phyloP scores from a whole-genome alignment of 2,888 invertebrate species.

The Eilema sororculum region DNA sequence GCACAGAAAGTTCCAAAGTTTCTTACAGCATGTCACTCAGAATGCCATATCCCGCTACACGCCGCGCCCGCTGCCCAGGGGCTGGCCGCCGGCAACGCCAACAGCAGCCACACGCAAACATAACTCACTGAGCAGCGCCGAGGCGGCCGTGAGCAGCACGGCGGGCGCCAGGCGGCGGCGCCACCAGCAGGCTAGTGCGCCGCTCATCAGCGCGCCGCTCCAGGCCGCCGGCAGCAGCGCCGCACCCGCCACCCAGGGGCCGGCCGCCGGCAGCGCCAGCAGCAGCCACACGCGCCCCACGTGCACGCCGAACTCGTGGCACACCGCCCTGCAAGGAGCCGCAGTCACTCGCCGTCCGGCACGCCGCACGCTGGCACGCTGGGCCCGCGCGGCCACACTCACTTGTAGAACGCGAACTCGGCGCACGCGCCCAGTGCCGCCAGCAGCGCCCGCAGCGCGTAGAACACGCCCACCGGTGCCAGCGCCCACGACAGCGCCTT shows the following conservation, averaged over 20 bases:
- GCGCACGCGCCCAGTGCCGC: slow-evolving; percentile 93
- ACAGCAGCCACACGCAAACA: slow-evolving; percentile 90
- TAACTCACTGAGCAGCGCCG: slow-evolving; percentile 89
- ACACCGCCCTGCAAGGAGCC: slow-evolving; percentile 90
- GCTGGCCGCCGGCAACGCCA: slow-evolving; percentile 93
- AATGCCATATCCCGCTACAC: too few species aligned
- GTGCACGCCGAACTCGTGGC: slow-evolving; percentile 95
- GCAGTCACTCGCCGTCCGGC: too few species aligned
- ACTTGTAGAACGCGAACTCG: slow-evolving; percentile 98
- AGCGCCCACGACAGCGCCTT: slow-evolving; percentile 92
- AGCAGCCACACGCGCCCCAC: slow-evolving; percentile 94
- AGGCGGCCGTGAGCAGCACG: slow-evolving; percentile 93
- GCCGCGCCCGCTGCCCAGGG: too few species aligned
- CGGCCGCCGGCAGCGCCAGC: slow-evolving; percentile 94
- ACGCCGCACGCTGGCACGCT: too few species aligned
- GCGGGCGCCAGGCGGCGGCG: slow-evolving; percentile 92
- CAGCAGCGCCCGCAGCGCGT: slow-evolving; percentile 91
- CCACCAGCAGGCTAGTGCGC: slow-evolving; percentile 97
- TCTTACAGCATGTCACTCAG: too few species aligned
- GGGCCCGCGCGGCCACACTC: too few species aligned
- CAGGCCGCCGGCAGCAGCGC: slow-evolving; percentile 98
- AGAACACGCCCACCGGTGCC: slow-evolving; percentile 90
- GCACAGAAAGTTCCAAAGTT: too few species aligned
- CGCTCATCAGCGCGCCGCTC: slow-evolving; percentile 94
- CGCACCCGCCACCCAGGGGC: slow-evolving; percentile 95